Evolutionary conservation across 2,797 vertebrate genomes (phyloP).

Genomic region (Pipistrellus pipistrellus): DNA sequence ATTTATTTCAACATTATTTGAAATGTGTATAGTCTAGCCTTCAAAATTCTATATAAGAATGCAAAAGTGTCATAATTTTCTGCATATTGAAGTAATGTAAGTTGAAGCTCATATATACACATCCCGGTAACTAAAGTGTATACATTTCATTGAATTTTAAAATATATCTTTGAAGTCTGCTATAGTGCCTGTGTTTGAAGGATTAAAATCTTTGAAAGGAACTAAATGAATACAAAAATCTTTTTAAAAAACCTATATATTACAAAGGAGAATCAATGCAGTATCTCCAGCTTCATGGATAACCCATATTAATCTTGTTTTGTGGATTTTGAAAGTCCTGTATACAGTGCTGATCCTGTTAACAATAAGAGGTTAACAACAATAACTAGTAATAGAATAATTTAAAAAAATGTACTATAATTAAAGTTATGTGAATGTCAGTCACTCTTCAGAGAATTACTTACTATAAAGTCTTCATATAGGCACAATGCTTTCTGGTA

Average conservation of each 20-base stretch:
- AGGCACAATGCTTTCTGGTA: neutral
- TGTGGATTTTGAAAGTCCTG: slow-evolving; percentile 10
- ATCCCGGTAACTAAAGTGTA: neutral
- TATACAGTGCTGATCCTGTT: neutral
- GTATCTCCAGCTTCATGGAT: neutral
- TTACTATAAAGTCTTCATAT: neutral
- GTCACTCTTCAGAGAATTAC: neutral
- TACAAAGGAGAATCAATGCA: neutral
- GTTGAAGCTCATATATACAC: neutral
- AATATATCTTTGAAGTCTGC: slow-evolving; percentile 23
- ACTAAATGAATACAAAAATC: neutral
- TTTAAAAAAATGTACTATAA: neutral
- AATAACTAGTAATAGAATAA: neutral
- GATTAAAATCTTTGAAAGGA: slow-evolving; percentile 3
- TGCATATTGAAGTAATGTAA: slow-evolving; percentile 9
- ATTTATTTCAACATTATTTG: slow-evolving; percentile 35
- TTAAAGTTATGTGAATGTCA: neutral
- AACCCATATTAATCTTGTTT: slow-evolving; percentile 52
- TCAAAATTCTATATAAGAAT: neutral
- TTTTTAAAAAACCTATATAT: neutral
- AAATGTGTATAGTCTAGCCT: neutral
- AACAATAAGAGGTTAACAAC: neutral
- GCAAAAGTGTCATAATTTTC: neutral
- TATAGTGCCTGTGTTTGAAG: neutral
- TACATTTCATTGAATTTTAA: slow-evolving; percentile 5